These are phyloP conservation scores for Reticulitermes speratus DNA, from an alignment of 1,140 invertebrate genomes.

Conservation along the genomic window DNA sequence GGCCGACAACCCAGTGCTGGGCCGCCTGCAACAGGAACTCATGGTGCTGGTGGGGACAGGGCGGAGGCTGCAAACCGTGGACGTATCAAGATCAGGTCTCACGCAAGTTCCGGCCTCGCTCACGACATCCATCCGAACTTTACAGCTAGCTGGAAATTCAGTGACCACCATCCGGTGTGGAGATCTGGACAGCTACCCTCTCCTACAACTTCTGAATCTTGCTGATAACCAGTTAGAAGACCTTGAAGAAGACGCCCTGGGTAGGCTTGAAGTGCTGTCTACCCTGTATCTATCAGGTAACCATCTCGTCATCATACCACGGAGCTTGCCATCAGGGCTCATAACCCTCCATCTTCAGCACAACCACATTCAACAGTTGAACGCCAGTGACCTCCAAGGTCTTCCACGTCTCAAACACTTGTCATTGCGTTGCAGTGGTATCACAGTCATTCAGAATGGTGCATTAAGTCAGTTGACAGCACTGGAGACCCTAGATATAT, in stretches of 20 bases:
- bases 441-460: constrained; percentile 62
- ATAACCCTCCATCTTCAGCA: constrained; percentile 60
- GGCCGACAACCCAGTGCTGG: constrained; percentile 59
- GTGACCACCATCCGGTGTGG: constrained; percentile 72
- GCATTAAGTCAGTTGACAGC: constrained; percentile 63
- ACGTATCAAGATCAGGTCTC: constrained; percentile 78
- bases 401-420: constrained; percentile 69
- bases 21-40: not conserved
- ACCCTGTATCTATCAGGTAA: constrained; percentile 80
- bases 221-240: constrained; percentile 72
- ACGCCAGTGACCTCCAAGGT: constrained; percentile 64
- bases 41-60: constrained; percentile 50
- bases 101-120: constrained; percentile 77
- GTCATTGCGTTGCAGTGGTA: constrained; percentile 65
- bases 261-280: constrained; percentile 74
- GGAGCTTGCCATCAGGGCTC: constrained; percentile 63
- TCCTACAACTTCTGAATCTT: constrained; percentile 77
- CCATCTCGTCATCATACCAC: constrained; percentile 62
- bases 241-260: constrained; percentile 84
- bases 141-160: constrained; percentile 75
- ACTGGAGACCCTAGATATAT: constrained; percentile 71
- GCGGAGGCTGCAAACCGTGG: constrained; percentile 55
- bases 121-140: constrained; percentile 77
- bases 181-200: constrained; percentile 86
- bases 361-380: constrained; percentile 66